Evolutionary conservation across 1,140 invertebrate genomes (phyloP).

Genomic region (Stegodyphus dumicola): DNA sequence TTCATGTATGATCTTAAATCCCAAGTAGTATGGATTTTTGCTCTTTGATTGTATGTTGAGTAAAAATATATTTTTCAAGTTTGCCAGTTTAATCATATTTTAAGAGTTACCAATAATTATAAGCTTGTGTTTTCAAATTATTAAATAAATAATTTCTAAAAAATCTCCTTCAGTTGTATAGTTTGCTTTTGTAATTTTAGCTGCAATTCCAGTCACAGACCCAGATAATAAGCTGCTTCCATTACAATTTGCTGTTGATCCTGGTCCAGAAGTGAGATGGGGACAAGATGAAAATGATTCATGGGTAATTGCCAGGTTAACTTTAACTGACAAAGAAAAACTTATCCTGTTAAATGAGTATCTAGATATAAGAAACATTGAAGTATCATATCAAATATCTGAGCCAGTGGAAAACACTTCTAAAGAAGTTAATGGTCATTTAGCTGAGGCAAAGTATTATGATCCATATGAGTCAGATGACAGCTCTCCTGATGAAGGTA

Average conservation of each 20-base stretch:
- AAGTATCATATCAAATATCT: not conserved
- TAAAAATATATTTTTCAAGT: no score
- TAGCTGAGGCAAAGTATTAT: conserved; percentile 13
- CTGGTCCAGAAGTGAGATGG: conserved; percentile 81
- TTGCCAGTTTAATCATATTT: no score
- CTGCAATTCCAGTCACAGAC: conserved; percentile 79
- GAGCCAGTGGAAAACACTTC: not conserved
- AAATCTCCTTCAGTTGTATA: no score
- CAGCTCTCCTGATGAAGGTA: conserved; percentile 9
- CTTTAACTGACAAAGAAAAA: conserved; percentile 69
- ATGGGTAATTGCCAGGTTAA: conserved; percentile 64
- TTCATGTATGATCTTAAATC: no score
- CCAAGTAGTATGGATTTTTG: no score
- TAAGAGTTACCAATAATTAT: no score
- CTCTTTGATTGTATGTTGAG: no score
- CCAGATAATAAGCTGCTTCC: conserved; percentile 78
- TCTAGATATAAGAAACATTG: conserved; percentile 73
- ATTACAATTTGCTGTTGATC: conserved; percentile 86
- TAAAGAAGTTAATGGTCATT: conserved; percentile 41
- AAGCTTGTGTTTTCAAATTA: no score
- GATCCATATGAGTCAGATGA: conserved; percentile 49
- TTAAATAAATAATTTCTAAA: no score
- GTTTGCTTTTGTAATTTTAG: conserved; percentile 65
- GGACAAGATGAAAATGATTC: conserved; percentile 71
- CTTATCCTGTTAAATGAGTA: conserved; percentile 74